phyloP scores from a whole-genome alignment of 2,888 invertebrate species.

The Tenthredo scrophulariae region DNA sequence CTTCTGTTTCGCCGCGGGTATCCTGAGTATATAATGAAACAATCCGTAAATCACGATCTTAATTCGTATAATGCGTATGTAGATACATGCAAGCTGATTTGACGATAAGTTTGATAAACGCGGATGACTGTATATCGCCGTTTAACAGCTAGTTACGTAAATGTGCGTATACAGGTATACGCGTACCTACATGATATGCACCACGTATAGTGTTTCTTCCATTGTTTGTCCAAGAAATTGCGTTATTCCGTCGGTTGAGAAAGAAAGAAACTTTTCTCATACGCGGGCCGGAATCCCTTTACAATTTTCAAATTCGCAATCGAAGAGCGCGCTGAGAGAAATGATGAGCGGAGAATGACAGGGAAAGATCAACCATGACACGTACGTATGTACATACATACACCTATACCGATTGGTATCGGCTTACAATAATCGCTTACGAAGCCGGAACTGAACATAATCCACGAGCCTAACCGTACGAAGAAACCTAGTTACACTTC shows the following conservation, averaged over 20 bases:
- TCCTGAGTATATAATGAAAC: neutral
- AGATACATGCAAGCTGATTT: neutral
- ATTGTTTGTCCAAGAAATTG: conserved; percentile 3
- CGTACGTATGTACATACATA: neutral
- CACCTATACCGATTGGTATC: neutral
- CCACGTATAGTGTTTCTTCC: neutral
- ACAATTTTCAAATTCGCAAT: neutral
- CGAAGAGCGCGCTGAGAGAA: neutral
- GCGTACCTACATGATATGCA: neutral
- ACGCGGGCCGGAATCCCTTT: neutral
- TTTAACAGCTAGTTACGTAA: conserved; percentile 23
- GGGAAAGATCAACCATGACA: neutral
- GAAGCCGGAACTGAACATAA: conserved; percentile 4
- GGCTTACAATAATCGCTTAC: neutral
- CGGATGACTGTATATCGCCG: neutral
- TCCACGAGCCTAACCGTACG: neutral
- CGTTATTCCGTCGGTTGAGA: neutral
- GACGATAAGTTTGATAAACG: conserved; percentile 22
- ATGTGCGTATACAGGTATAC: neutral
- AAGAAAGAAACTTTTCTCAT: neutral
- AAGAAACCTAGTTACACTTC: neutral
- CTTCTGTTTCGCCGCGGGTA: neutral
- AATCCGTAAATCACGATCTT: neutral
- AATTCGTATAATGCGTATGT: neutral
- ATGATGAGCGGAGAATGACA: neutral